phyloP scores from a whole-genome alignment of 1,140 invertebrate species.

The Drosophila subobscura region DNA sequence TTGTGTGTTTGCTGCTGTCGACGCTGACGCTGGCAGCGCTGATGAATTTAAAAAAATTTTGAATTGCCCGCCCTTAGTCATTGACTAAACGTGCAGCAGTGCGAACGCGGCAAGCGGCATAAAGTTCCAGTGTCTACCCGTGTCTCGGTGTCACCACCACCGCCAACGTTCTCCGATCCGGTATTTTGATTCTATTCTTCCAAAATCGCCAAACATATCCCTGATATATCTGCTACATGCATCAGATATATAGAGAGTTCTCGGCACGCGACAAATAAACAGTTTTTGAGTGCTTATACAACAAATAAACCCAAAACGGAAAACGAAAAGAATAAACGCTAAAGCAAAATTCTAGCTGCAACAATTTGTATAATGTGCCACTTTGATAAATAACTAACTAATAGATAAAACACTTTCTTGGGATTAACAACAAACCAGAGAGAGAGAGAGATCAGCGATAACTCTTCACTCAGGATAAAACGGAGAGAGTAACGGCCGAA shows the following conservation, averaged over 20 bases:
- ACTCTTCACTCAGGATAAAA: constrained; percentile 40
- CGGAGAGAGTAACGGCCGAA: neutral
- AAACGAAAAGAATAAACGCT: constrained; percentile 7
- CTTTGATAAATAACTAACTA: constrained; percentile 3
- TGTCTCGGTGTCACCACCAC: neutral
- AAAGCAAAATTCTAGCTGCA: neutral
- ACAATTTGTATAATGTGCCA: constrained; percentile 37
- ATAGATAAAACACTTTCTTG: constrained; percentile 23
- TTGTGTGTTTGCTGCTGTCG: constrained; percentile 75
- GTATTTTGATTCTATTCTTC: constrained; percentile 2
- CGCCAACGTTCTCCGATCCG: constrained; percentile 3
- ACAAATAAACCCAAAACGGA: constrained; percentile 3
- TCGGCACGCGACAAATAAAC: constrained; percentile 9
- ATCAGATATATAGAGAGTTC: too few relatives aligned
- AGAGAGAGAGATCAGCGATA: constrained; percentile 31
- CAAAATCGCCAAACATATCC: neutral
- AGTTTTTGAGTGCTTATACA: constrained; percentile 28
- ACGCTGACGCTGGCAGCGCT: constrained; percentile 40
- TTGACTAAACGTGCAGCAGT: constrained; percentile 83
- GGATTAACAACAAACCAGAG: constrained; percentile 44
- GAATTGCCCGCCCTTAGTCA: constrained; percentile 83
- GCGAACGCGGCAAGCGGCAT: constrained; percentile 71
- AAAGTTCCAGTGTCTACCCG: constrained; percentile 32
- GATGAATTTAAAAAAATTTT: constrained; percentile 83
- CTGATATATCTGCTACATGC: too few relatives aligned